Evolutionary conservation across 2,113 vertebrate genomes (phyloP).

Genomic region (Colius striatus): DNA sequence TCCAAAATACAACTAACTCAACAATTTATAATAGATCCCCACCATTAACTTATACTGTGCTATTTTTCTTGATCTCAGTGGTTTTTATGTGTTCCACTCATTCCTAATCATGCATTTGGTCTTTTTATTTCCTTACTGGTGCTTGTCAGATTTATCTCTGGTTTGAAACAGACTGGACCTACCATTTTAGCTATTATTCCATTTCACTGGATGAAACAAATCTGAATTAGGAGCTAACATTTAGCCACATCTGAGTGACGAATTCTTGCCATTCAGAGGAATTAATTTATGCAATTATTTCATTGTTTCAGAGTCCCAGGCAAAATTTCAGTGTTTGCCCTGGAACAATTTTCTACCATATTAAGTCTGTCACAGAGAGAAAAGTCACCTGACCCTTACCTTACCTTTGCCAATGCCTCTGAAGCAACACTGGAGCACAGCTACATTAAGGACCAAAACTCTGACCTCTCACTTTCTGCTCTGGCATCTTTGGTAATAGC

Average conservation of each 20-base stretch:
- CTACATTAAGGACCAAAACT: neutral
- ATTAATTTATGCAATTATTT: neutral
- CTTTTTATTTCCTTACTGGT: neutral
- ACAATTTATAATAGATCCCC: neutral
- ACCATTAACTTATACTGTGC: constrained; percentile 11
- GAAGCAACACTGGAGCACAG: neutral
- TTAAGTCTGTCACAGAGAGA: neutral
- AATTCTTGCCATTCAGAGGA: neutral
- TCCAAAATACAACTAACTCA: constrained; percentile 14
- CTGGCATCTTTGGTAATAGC: neutral
- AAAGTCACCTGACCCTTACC: neutral
- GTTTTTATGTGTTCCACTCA: neutral
- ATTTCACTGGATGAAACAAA: neutral
- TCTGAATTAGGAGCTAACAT: neutral
- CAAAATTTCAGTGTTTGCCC: neutral
- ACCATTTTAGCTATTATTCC: neutral
- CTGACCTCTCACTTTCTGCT: neutral
- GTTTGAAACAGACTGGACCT: neutral
- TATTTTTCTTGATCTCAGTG: constrained; percentile 21
- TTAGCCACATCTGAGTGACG: neutral
- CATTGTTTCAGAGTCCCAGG: neutral
- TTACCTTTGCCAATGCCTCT: neutral
- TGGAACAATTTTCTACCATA: neutral
- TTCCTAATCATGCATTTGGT: neutral
- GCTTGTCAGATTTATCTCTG: neutral